Base-by-base conservation (phyloP, 1,140 invertebrate genomes). In the Rhyacophila brunnea region DNA sequence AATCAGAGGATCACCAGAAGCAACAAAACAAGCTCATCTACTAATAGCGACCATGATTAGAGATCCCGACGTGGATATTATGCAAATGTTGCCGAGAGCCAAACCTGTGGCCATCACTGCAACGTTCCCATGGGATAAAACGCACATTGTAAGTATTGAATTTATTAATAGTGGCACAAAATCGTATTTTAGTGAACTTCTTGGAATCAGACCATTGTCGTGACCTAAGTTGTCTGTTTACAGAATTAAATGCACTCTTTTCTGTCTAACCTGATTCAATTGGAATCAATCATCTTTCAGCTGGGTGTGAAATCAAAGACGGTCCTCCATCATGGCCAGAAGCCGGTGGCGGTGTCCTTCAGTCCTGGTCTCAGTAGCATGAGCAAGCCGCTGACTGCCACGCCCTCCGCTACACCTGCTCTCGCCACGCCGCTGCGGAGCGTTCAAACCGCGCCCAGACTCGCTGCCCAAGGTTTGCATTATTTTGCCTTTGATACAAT, bases 51-150 rank as follows among this genome's bases (percentile, higher is more conserved):
- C 90, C 11, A 81, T 97, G 45, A 92, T 96, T 58, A 91, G 93
- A 74, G 94, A 97, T 79, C 91, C 94, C 4, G 94, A 98, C 57
- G 91, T 91, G 6, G 94, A 98, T 72, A 88, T 96, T 62, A 74
- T 86, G 58, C 89, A 92, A 72, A 87, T 96, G 76, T 73, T 96
- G 66, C 85, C 88, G 62, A 82, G 89, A 74, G 79, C 82, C 15
- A 86, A 85, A 56, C 79, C 82, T 59, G 72, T 77, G 23, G 64
- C 75, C 38, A 66, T 80, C 1, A 69, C 76, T 18, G 68, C 74
- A 6, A 68, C 74, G 4, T 74, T 78, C 6, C 77, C 80, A 17
- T 85, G 82, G 81, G 83, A 85, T 60, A 85, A 85, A 72, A 76
- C 83, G 14, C 72, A 73, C 43, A 58, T 68, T 48, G 52, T 55